Percentiles rank a stretch among this genome's conserved stretches.
These are phyloP conservation scores for Oxygymnocypris stewartii DNA, from an alignment of 2,113 vertebrate genomes.

Conservation along the genomic window DNA sequence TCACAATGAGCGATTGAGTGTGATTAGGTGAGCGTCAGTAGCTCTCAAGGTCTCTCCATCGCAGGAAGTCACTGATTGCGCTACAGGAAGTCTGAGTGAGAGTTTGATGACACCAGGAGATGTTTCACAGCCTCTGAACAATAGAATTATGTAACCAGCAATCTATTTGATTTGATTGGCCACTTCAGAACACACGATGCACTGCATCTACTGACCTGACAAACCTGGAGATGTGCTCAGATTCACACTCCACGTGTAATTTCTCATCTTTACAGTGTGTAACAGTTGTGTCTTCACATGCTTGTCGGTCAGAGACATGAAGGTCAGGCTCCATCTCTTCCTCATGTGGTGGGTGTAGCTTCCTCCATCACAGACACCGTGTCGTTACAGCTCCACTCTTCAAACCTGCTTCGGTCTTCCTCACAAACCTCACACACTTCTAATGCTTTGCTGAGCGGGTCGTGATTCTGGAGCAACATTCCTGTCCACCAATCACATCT, in stretches of 20 bases:
- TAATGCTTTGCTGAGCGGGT: too few species aligned
- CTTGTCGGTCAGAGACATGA: neutral
- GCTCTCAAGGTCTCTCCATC: neutral
- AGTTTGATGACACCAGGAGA: neutral
- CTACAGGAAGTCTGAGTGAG: neutral
- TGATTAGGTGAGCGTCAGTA: neutral
- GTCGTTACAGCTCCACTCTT: constrained; percentile 55
- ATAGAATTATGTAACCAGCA: neutral
- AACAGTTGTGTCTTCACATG: neutral
- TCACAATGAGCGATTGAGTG: too few species aligned
- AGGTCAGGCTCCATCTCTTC: constrained; percentile 57
- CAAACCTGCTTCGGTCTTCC: neutral
- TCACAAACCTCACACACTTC: too few species aligned
- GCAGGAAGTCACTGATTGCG: neutral
- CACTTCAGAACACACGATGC: neutral
- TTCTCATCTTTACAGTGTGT: neutral
- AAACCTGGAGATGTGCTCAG: neutral
- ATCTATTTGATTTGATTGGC: neutral
- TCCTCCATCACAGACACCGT: constrained; percentile 44
- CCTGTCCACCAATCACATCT: neutral
- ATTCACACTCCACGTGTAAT: neutral
- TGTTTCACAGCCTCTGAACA: neutral
- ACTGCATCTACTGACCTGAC: neutral
- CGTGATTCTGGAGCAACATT: neutral
- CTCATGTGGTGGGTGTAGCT: constrained; percentile 62